Conservation (phyloP, 2,113 vertebrate genomes). For the Myiozetetes cayanensis region DNA sequence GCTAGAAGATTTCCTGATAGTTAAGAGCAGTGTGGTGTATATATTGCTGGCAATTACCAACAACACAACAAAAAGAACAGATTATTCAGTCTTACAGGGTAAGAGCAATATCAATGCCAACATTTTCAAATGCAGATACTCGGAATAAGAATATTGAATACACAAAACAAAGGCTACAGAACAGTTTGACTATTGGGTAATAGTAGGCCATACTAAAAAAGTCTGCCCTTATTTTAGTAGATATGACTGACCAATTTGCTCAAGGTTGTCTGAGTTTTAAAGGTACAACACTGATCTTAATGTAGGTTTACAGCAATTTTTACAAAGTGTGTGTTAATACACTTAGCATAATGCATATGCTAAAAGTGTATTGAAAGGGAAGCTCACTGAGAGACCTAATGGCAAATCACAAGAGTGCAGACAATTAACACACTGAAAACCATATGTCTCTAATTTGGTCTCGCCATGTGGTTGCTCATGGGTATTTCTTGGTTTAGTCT, state of each 20-base stretch:
- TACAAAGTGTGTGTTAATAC: not conserved
- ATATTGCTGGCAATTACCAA: not conserved
- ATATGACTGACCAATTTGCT: not conserved
- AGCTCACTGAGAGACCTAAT: not conserved
- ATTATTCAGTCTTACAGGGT: not conserved
- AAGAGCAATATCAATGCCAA: not conserved
- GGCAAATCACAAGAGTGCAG: not conserved
- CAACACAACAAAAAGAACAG: not conserved
- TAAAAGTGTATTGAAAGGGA: not conserved
- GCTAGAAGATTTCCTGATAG: not conserved
- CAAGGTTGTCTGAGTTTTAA: not conserved
- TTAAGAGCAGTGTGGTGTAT: not conserved
- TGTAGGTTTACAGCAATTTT: not conserved
- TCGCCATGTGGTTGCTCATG: not conserved
- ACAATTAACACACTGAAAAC: not conserved
- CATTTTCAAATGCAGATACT: not conserved
- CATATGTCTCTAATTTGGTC: not conserved
- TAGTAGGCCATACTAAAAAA: not conserved
- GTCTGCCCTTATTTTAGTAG: not conserved
- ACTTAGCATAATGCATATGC: not conserved
- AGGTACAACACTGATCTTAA: not conserved
- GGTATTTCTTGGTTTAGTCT: not conserved
- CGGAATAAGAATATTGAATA: not conserved
- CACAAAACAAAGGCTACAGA: not conserved
- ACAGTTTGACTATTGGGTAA: not conserved